Base-by-base conservation (phyloP, 2,888 invertebrate genomes). In the Cerastis leucographa region DNA sequence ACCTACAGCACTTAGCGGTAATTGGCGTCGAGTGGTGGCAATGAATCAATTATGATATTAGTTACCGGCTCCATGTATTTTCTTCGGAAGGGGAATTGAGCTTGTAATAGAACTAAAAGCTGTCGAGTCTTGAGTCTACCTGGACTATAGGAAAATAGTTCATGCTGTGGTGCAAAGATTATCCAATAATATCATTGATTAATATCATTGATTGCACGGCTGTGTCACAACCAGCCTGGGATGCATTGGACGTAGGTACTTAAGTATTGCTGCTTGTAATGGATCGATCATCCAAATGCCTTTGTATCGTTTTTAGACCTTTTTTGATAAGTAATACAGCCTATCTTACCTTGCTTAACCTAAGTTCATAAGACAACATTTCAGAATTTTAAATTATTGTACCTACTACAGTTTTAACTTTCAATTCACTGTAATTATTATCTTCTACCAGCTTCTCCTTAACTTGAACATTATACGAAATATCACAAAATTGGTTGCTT, bases 401-500 rank as follows among this genome's bases (percentile, higher is more conserved):
- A 17, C 5, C 6, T 11, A 2, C 6, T 46, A 22, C 46, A 46
- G 22, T 19, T 19, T 46, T 0, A 40, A 42, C 17, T 65, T 65
- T 51, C 40, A 64, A 25, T 71, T 19, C 22, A 65, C 11, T 40
- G 35, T 54, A 61, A 49, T 59, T 54, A 69, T 61, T 74, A 14
- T 40, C 6, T 2, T 11, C 35, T 17, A 14, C 12, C 67, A 83
- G 75, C 87, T 68, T 76, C 69, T 44, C 74, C 83, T 86, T 85
- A 78, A 80, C 62, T 49, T 35, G 25, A 56, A 66, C 64, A 80
- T 86, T 88, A 82, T 59, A 82, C 85, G 76, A 92, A 94, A 93
- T 92, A 87, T 85, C 90, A 88, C 89, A 90, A 90, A 83, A 78
- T 78, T 73, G 92, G 85, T 88, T 66, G 42, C 40, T 86, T 89